Evolutionary conservation across 2,888 invertebrate genomes (phyloP).

Genomic region (Scaptomyza parva): DNA sequence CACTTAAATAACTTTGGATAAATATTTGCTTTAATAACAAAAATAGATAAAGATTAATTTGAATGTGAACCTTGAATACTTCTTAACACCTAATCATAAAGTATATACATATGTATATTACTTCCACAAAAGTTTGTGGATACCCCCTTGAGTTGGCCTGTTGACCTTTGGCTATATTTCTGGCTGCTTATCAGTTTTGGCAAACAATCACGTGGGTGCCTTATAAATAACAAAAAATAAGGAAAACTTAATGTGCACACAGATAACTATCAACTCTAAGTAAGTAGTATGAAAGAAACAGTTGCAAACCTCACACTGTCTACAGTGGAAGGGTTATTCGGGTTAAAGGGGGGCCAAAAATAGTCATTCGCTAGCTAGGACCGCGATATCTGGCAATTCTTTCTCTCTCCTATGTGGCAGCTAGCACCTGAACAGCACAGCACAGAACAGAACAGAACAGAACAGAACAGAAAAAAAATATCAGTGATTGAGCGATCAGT

Average conservation of each 20-base stretch:
- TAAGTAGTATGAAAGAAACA: conserved; percentile 35
- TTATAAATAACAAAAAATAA: conserved; percentile 8
- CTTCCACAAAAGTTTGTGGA: not conserved
- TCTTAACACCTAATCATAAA: too few relatives aligned
- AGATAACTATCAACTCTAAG: conserved; percentile 44
- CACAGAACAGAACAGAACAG: not conserved
- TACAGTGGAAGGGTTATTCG: not conserved
- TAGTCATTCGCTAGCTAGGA: conserved; percentile 12
- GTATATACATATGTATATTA: too few relatives aligned
- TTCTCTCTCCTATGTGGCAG: conserved; percentile 28
- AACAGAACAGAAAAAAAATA: conserved; percentile 40
- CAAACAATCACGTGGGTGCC: conserved; percentile 63
- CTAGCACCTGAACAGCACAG: conserved; percentile 27
- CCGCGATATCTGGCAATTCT: conserved; percentile 50
- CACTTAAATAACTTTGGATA: too few relatives aligned
- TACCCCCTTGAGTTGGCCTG: conserved; percentile 24
- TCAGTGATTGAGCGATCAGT: conserved; percentile 79
- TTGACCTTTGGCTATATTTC: conserved; percentile 38
- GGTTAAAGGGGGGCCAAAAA: not conserved
- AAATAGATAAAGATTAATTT: too few relatives aligned
- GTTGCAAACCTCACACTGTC: conserved; percentile 19
- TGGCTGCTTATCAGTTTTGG: conserved; percentile 48
- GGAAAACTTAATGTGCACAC: conserved; percentile 18
- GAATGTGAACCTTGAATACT: too few relatives aligned
- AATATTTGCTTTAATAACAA: too few relatives aligned